phyloP scores from a whole-genome alignment of 1,140 invertebrate species.

The Pissodes strobi region DNA sequence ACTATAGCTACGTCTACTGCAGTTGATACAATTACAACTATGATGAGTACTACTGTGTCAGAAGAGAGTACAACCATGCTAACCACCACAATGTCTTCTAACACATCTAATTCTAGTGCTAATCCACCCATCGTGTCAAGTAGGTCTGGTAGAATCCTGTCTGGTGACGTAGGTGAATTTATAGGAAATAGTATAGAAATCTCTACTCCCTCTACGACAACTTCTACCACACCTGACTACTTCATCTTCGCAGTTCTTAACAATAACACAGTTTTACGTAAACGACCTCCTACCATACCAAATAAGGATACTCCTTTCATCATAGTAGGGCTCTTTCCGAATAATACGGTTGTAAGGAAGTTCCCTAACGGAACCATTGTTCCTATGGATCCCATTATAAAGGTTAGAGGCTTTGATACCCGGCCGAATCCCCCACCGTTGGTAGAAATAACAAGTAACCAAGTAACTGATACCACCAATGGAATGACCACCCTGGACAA shows the following conservation, averaged over 20 bases:
- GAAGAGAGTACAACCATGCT: constrained; percentile 42
- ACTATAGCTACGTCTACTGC: constrained; percentile 8
- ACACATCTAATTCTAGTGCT: constrained; percentile 55
- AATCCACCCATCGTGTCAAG: constrained; percentile 46
- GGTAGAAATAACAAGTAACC: constrained; percentile 56
- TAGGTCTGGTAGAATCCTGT: constrained; percentile 53
- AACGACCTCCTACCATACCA: constrained; percentile 68
- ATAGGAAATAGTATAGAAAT: constrained; percentile 53
- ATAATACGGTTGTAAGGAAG: constrained; percentile 73
- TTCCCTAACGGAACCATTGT: constrained; percentile 75
- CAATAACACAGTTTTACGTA: constrained; percentile 75
- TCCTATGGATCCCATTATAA: constrained; percentile 61
- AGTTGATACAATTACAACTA: constrained; percentile 2
- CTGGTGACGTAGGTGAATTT: constrained; percentile 53
- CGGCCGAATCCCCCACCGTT: constrained; percentile 52
- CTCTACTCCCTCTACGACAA: constrained; percentile 47
- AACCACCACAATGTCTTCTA: constrained; percentile 50
- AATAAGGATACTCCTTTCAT: constrained; percentile 71
- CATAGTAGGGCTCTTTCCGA: constrained; percentile 72
- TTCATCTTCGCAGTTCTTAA: constrained; percentile 72
- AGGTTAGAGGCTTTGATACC: constrained; percentile 56
- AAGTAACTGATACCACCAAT: constrained; percentile 50
- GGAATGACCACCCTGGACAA: constrained; percentile 18
- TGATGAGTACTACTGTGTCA: not conserved
- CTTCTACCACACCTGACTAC: constrained; percentile 62